Evolutionary conservation across 2,888 invertebrate genomes (phyloP).

Genomic region (Microctonus brassicae): DNA sequence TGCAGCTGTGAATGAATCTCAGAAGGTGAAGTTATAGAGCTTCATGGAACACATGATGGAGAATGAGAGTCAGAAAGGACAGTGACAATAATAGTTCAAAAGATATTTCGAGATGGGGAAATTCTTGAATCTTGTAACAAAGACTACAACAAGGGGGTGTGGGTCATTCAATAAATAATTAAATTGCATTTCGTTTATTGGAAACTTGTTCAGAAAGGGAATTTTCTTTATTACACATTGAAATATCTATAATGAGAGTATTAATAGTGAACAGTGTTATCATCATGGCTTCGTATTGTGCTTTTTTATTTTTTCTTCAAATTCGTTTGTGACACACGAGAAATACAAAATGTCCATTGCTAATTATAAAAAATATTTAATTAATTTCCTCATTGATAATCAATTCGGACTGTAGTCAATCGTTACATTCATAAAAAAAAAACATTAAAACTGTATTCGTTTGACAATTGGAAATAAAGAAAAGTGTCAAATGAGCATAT

Average conservation of each 20-base stretch:
- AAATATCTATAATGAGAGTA: not conserved
- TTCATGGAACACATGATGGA: not conserved
- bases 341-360: not conserved
- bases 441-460: no score
- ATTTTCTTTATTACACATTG: not conserved
- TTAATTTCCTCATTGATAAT: not conserved
- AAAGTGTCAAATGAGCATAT: no score
- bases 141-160: no score
- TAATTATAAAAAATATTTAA: conserved; percentile 6
- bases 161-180: conserved; percentile 17
- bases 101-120: conserved; percentile 7
- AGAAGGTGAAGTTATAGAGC: not conserved
- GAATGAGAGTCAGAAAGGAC: not conserved
- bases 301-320: not conserved
- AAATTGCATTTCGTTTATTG: conserved; percentile 1
- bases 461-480: no score
- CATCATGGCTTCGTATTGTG: not conserved
- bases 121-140: not conserved
- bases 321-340: not conserved
- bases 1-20: conserved; percentile 1
- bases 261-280: not conserved
- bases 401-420: not conserved
- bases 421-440: not conserved
- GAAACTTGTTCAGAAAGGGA: not conserved
- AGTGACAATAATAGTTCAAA: not conserved